Percentiles rank a stretch among this genome's conserved stretches.
phyloP scores from a whole-genome alignment of 2,797 vertebrate species.

The Scleropages formosus region DNA sequence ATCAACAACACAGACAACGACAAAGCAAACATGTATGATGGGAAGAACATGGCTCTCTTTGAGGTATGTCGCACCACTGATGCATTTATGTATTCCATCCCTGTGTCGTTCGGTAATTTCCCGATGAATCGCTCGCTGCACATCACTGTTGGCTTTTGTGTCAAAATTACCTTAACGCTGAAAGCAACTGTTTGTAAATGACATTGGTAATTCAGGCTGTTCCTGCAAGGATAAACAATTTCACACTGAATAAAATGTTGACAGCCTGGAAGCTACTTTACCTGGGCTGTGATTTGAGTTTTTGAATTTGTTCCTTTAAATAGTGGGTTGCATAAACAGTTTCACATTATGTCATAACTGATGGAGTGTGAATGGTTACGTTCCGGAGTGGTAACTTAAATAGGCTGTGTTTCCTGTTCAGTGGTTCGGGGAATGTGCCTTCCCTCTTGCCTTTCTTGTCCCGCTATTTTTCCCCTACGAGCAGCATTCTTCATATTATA shows the following conservation, averaged over 20 bases:
- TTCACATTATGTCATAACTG: not conserved
- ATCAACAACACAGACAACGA: slow-evolving; percentile 78
- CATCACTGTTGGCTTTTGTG: not conserved
- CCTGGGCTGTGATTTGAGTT: not conserved
- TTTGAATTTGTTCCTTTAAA: not conserved
- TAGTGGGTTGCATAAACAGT: not conserved
- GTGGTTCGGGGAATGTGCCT: not conserved
- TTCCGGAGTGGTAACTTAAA: not conserved
- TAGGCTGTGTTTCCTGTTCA: not conserved
- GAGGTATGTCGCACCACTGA: slow-evolving; percentile 70
- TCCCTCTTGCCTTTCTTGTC: slow-evolving; percentile 4
- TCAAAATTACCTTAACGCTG: not conserved
- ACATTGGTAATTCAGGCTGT: no score
- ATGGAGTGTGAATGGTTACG: not conserved
- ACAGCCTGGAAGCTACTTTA: not conserved
- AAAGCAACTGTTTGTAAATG: not conserved
- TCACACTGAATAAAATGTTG: not conserved
- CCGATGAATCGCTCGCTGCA: not conserved
- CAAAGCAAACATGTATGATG: slow-evolving; percentile 77
- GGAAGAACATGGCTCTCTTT: slow-evolving; percentile 95
- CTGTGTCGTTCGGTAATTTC: slow-evolving; percentile 34
- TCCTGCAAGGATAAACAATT: no score
- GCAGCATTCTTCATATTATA: slow-evolving; percentile 37
- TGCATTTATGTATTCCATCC: slow-evolving; percentile 9
- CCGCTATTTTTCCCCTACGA: not conserved